These are phyloP conservation scores for Microtus oregoni DNA, from an alignment of 2,113 vertebrate species.

Conservation along the genomic window DNA sequence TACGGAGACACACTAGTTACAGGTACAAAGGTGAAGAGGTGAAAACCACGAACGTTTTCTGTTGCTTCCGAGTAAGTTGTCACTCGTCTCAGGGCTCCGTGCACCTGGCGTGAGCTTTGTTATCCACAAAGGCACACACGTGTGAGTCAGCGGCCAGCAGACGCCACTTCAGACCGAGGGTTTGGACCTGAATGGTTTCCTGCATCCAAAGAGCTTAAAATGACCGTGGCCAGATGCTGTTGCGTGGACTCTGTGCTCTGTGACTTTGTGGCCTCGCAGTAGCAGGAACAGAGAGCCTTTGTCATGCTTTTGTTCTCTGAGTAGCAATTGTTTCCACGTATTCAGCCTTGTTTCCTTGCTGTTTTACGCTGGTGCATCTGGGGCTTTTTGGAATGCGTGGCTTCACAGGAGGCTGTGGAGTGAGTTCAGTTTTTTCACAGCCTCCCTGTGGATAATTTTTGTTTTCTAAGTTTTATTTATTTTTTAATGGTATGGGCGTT, in stretches of 20 bases:
- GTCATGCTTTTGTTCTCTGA: background rate
- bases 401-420: background rate
- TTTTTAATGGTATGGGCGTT: background rate
- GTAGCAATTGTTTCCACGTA: constrained; percentile 49
- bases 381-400: background rate
- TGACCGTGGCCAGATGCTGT: background rate
- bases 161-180: background rate
- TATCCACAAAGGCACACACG: background rate
- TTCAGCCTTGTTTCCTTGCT: background rate
- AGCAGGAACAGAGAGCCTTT: constrained; percentile 28
- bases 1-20: constrained; percentile 98
- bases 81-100: background rate
- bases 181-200: constrained; percentile 23
- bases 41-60: constrained; percentile 48
- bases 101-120: constrained; percentile 21
- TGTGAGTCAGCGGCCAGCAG: constrained; percentile 42
- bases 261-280: background rate
- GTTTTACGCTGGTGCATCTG: background rate
- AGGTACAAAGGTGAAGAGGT: constrained; percentile 87
- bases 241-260: background rate
- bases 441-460: background rate
- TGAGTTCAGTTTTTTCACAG: background rate
- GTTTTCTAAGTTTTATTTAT: background rate
- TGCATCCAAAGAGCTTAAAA: constrained; percentile 19
- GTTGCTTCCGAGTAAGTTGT: constrained; percentile 44